These are phyloP conservation scores for Gobionotothen gibberifrons DNA, from an alignment of 2,797 vertebrate genomes.

Conservation along the genomic window DNA sequence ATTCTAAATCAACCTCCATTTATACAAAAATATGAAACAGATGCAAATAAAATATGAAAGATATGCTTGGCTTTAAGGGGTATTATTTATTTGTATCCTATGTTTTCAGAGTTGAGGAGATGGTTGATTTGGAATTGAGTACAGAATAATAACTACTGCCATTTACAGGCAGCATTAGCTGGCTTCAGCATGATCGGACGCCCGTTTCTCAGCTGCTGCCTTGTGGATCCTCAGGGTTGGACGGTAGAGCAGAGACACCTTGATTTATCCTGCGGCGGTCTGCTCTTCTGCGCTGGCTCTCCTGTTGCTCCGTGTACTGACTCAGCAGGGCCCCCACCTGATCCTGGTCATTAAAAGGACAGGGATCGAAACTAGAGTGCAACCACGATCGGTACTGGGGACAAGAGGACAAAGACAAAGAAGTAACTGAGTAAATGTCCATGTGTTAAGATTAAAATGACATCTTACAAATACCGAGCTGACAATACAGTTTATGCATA, in stretches of 20 bases:
- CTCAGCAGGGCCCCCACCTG: conserved; percentile 84
- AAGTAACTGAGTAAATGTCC: not conserved
- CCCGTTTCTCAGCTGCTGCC: conserved; percentile 75
- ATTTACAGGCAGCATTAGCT: conserved; percentile 43
- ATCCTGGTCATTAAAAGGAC: conserved; percentile 87
- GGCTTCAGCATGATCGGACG: conserved; percentile 29
- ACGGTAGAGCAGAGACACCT: conserved; percentile 64
- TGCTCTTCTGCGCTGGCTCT: conserved; percentile 72
- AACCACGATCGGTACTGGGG: conserved; percentile 88
- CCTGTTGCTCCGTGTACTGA: conserved; percentile 79
- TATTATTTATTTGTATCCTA: not conserved
- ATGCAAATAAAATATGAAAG: conserved; percentile 23
- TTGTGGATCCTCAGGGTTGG: conserved; percentile 60
- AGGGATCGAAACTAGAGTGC: conserved; percentile 77
- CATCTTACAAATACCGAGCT: not conserved
- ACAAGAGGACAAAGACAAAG: conserved; percentile 24
- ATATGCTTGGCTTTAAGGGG: conserved; percentile 1
- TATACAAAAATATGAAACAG: conserved; percentile 9
- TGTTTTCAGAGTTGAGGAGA: conserved; percentile 33
- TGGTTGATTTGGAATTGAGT: conserved; percentile 55
- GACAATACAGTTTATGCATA: not conserved
- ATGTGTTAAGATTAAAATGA: not conserved
- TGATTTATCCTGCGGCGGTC: conserved; percentile 73
- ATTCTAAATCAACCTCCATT: conserved; percentile 58
- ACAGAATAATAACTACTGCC: conserved; percentile 35